phyloP scores from a whole-genome alignment of 2,797 vertebrate species.

The Neosilurus hyrtlii region DNA sequence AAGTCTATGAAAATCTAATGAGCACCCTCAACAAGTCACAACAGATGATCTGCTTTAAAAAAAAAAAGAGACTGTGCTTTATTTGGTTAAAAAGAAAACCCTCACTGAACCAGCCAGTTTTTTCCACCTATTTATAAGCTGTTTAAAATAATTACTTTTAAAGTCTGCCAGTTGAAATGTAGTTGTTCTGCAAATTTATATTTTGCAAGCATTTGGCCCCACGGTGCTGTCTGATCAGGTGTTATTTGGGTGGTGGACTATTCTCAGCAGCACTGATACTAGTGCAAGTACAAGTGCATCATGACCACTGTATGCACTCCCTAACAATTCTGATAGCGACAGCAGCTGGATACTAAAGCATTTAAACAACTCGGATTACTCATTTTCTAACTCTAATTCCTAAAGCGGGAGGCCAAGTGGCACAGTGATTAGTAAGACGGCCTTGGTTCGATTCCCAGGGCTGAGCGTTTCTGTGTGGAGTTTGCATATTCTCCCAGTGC shows the following conservation, averaged over 20 bases:
- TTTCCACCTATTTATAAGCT: neutral
- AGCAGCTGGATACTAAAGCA: neutral
- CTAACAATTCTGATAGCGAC: neutral
- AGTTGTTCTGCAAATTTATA: neutral
- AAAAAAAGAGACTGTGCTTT: too few relatives aligned
- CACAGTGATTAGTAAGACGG: too few relatives aligned
- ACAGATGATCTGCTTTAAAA: neutral
- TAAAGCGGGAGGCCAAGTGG: too few relatives aligned
- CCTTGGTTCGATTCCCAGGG: too few relatives aligned
- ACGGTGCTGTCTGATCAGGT: neutral
- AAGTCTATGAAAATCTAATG: neutral
- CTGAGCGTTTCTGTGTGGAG: too few relatives aligned
- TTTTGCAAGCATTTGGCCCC: neutral
- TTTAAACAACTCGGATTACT: neutral
- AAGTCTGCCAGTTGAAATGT: neutral
- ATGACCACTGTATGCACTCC: neutral
- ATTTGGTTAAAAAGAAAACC: neutral
- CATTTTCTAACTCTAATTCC: neutral
- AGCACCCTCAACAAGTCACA: neutral
- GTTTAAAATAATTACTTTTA: neutral
- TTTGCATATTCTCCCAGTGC: too few relatives aligned
- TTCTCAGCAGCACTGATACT: neutral
- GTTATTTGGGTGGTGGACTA: neutral
- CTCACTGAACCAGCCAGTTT: neutral
- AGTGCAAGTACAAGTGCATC: neutral